phyloP scores from a whole-genome alignment of 2,797 vertebrate species.

The Linurgus olivaceus region DNA sequence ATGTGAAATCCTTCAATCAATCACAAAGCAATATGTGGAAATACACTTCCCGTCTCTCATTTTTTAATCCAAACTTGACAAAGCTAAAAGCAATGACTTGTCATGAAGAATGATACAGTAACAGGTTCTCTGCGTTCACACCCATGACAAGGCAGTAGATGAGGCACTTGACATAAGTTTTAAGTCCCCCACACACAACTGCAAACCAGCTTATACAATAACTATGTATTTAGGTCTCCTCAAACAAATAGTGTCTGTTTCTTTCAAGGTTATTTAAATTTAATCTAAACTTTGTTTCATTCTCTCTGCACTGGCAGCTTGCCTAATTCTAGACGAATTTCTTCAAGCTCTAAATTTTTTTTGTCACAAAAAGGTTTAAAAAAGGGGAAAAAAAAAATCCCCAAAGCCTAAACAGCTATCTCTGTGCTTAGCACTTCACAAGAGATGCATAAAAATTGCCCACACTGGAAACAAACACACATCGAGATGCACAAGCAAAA shows the following conservation, averaged over 20 bases:
- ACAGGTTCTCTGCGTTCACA: not conserved
- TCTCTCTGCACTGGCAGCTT: not conserved
- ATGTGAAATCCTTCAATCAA: rapidly evolving
- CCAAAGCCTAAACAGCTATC: not conserved
- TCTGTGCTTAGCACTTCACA: not conserved
- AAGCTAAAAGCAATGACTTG: not conserved
- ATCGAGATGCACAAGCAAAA: not conserved
- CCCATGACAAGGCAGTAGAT: not conserved
- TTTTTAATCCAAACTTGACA: not conserved
- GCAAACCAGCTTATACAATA: not conserved
- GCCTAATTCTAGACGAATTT: not conserved
- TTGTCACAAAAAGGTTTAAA: not conserved
- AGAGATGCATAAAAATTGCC: not conserved
- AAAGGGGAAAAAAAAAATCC: not conserved
- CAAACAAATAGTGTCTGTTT: not conserved
- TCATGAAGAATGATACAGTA: not conserved
- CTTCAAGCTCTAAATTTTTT: not conserved
- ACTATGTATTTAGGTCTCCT: not conserved
- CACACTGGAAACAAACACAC: not conserved
- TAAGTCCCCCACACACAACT: not conserved
- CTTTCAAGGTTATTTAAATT: not conserved
- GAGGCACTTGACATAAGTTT: not conserved
- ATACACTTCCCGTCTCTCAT: not conserved
- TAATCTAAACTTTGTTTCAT: not conserved
- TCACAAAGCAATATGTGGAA: not conserved